phyloP scores from a whole-genome alignment of 2,888 invertebrate genomes.

The Tethea ocularis region DNA sequence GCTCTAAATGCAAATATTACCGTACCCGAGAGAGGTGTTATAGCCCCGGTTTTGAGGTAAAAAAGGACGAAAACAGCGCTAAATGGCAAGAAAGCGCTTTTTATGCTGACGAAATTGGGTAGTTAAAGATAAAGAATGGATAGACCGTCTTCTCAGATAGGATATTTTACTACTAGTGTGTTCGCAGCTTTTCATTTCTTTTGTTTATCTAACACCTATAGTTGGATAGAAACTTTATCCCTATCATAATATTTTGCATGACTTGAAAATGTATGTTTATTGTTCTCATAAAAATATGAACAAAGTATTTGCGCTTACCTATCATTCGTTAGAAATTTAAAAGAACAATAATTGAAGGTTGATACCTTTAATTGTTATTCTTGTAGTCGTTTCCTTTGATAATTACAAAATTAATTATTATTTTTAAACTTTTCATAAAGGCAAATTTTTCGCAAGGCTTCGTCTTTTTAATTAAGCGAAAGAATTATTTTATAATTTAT shows the following conservation, averaged over 20 bases:
- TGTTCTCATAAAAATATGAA: too few species aligned
- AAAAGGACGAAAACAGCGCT: constrained; percentile 78
- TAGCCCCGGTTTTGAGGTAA: constrained; percentile 76
- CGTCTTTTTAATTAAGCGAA: too few species aligned
- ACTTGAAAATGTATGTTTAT: too few species aligned
- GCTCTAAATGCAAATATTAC: constrained; percentile 83
- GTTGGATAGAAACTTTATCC: neutral
- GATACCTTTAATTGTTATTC: too few species aligned
- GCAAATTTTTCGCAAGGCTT: too few species aligned
- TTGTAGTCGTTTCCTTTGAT: too few species aligned
- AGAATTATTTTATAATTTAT: too few species aligned
- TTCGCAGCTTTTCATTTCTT: constrained; percentile 32
- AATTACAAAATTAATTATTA: too few species aligned
- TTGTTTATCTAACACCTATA: neutral
- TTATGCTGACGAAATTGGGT: constrained; percentile 74
- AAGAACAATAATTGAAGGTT: too few species aligned
- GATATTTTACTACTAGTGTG: constrained; percentile 43
- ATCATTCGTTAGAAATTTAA: too few species aligned
- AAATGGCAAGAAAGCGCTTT: constrained; percentile 78
- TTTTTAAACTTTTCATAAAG: too few species aligned
- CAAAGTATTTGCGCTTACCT: too few species aligned
- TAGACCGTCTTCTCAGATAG: constrained; percentile 61
- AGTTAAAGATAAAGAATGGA: constrained; percentile 77
- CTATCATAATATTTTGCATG: neutral
- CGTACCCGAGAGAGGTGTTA: constrained; percentile 79